A percentile compares a stretch with the other conserved stretches of the same genome.
These are phyloP conservation scores for Formica exsecta DNA, from an alignment of 1,140 invertebrate species.

Conservation along the genomic window DNA sequence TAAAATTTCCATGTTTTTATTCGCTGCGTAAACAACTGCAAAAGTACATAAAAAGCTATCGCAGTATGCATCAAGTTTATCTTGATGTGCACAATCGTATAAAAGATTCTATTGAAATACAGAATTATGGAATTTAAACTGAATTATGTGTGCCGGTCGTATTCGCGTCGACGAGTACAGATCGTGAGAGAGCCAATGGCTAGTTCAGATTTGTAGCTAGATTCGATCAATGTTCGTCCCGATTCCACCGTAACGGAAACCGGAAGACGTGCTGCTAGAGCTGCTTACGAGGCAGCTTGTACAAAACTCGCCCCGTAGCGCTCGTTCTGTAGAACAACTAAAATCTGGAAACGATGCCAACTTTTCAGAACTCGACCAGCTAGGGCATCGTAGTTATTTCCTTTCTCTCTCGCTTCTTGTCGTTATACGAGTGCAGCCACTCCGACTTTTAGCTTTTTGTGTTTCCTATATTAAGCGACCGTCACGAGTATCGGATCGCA, in stretches of 20 bases:
- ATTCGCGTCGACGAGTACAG: constrained; percentile 6
- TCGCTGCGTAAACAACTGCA: neutral
- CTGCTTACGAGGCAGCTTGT: constrained; percentile 78
- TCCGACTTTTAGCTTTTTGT: constrained; percentile 35
- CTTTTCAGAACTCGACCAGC: constrained; percentile 69
- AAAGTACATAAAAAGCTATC: neutral
- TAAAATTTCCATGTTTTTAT: neutral
- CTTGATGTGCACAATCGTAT: neutral
- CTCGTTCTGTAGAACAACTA: constrained; percentile 70
- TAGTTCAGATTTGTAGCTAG: constrained; percentile 44
- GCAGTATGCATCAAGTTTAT: neutral
- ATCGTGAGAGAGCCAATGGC: constrained; percentile 1
- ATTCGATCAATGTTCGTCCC: constrained; percentile 81
- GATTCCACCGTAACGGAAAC: constrained; percentile 73
- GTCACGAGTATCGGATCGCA: neutral
- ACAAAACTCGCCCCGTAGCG: constrained; percentile 51
- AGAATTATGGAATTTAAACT: constrained; percentile 5
- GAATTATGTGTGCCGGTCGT: neutral
- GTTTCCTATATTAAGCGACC: constrained; percentile 18
- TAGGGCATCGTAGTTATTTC: constrained; percentile 26
- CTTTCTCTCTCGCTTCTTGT: neutral
- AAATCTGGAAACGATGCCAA: constrained; percentile 82
- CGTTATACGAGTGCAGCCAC: constrained; percentile 25
- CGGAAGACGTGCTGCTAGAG: constrained; percentile 79
- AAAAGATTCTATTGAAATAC: neutral